Percentiles rank a stretch among this genome's conserved stretches.
These are phyloP conservation scores for Chelonus formosanus DNA, from an alignment of 2,888 invertebrate genomes.

Conservation along the genomic window DNA sequence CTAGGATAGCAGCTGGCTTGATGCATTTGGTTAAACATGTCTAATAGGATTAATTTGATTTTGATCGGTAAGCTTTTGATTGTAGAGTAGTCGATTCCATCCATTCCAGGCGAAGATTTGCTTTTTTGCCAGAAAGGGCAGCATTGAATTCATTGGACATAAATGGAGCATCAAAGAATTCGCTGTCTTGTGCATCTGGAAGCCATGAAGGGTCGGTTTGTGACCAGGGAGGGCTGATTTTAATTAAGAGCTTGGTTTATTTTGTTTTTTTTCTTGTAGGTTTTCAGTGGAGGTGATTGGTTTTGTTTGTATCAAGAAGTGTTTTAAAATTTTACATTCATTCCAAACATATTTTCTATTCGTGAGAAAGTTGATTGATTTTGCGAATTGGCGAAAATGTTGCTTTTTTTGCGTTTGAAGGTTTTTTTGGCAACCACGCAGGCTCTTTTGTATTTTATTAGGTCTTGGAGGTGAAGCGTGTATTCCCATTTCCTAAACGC, in stretches of 20 bases:
- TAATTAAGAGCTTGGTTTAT: background rate
- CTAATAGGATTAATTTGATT: slow-evolving; percentile 34
- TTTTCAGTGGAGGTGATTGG: background rate
- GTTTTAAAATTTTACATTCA: slow-evolving; percentile 32
- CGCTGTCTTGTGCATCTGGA: background rate
- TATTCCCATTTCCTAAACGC: too few relatives aligned
- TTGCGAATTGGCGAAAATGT: background rate
- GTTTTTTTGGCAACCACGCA: background rate
- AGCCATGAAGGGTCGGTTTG: slow-evolving; percentile 11
- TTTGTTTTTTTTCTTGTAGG: background rate
- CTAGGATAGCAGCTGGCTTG: slow-evolving; percentile 14
- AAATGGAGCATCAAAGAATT: slow-evolving; percentile 17
- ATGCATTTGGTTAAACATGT: slow-evolving; percentile 38
- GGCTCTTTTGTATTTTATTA: background rate
- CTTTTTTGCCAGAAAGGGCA: slow-evolving; percentile 28
- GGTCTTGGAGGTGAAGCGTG: background rate
- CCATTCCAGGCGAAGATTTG: slow-evolving; percentile 38
- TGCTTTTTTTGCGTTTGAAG: slow-evolving; percentile 1
- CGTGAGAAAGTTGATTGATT: slow-evolving; percentile 2
- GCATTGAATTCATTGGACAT: slow-evolving; percentile 34
- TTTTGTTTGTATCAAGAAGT: slow-evolving; percentile 30
- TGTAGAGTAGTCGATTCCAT: slow-evolving; percentile 36
- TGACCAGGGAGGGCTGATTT: slow-evolving; percentile 25
- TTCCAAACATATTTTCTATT: slow-evolving; percentile 33
- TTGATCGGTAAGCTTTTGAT: slow-evolving; percentile 29